phyloP scores from a whole-genome alignment of 2,797 vertebrate species.

The Varecia variegata region DNA sequence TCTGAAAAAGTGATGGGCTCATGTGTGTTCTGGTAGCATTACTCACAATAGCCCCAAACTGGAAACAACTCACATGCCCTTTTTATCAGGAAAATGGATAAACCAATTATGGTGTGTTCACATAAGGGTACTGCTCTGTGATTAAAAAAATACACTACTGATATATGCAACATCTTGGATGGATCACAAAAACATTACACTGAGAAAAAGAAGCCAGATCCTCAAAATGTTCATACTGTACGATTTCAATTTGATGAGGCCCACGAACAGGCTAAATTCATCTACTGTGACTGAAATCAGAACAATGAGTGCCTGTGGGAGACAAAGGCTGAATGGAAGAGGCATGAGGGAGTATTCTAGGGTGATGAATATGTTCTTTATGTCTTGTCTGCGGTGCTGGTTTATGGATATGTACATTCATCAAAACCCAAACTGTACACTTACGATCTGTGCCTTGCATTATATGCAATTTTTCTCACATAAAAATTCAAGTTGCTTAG shows the following conservation, averaged over 20 bases:
- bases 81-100: not conserved
- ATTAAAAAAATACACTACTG: not conserved
- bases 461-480: not conserved
- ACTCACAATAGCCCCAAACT: not conserved
- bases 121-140: not conserved
- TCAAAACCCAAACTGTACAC: not conserved
- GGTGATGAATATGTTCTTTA: not conserved
- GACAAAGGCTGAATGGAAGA: not conserved
- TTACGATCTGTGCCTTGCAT: not conserved
- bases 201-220: not conserved
- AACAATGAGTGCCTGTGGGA: not conserved
- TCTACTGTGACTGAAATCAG: not conserved
- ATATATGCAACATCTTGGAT: not conserved
- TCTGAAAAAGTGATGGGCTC: not conserved
- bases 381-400: not conserved
- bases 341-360: not conserved
- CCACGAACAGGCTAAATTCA: not conserved
- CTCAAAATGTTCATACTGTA: not conserved
- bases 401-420: slow-evolving; percentile 6
- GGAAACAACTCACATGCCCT: slow-evolving; percentile 6
- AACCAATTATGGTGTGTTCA: not conserved
- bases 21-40: not conserved
- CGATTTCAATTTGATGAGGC: slow-evolving; percentile 13
- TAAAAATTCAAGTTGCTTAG: slow-evolving; percentile 36
- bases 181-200: not conserved